A percentile compares a stretch with the other conserved stretches of the same genome.
phyloP scores from a whole-genome alignment of 2,113 vertebrate species.

The Cyprinus carpio region DNA sequence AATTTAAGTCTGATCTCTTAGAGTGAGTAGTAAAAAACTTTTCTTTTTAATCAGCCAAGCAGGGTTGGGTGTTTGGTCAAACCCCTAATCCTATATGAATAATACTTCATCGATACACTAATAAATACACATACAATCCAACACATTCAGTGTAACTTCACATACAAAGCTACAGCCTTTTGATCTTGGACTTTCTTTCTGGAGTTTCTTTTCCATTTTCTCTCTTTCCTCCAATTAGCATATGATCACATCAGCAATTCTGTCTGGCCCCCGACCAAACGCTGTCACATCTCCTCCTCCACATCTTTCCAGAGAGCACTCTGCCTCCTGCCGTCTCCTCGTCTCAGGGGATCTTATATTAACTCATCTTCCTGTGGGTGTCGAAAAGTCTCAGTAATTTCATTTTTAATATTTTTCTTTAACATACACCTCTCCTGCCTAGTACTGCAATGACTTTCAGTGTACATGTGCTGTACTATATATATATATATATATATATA shows the following conservation, averaged over 20 bases:
- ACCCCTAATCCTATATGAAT: neutral
- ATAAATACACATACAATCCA: neutral
- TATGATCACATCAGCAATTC: slow-evolving; percentile 53
- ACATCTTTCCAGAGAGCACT: slow-evolving; percentile 4
- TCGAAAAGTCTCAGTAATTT: neutral
- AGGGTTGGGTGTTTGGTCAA: neutral
- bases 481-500: neutral
- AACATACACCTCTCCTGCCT: neutral
- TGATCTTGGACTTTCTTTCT: neutral
- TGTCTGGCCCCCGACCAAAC: slow-evolving; percentile 17
- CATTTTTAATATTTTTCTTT: neutral
- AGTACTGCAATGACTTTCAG: neutral
- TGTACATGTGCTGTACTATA: too few species aligned
- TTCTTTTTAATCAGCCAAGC: neutral
- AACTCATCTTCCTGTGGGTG: neutral
- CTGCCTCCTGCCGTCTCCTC: neutral
- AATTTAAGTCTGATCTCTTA: neutral
- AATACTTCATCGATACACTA: neutral
- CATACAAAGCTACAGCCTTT: neutral
- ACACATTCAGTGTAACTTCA: neutral
- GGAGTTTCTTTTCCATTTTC: slow-evolving; percentile 13
- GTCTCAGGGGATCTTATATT: slow-evolving; percentile 5
- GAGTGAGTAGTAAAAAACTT: neutral
- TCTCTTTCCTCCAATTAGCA: slow-evolving; percentile 32
- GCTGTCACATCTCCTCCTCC: slow-evolving; percentile 23